Base-by-base conservation (phyloP, 2,888 invertebrate genomes). In the Epinotia nisella region DNA sequence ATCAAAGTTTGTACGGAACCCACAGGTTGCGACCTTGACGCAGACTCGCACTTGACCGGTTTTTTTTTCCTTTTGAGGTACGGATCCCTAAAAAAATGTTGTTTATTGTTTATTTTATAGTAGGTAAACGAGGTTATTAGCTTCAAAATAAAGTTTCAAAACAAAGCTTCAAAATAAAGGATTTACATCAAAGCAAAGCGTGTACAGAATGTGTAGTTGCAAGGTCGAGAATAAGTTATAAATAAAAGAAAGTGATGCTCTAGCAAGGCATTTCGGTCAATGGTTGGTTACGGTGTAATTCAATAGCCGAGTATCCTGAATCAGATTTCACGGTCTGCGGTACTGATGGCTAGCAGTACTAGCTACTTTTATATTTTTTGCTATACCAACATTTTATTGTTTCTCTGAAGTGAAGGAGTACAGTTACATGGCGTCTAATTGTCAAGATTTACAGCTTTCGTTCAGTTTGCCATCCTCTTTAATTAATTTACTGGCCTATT, bases 271-370 rank as follows among this genome's bases (percentile, higher is more conserved):
- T 79, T 80, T 78, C 78, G 80, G 78, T 79, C 78, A 79, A 75
- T 74, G 64, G 73, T 70, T 73, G 74, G 78, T 73, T 80, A 79
- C 80, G 78, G 80, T 79, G 80, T 83, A 83, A 87, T 85, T 87
- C 82, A 84, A 85, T 83, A 84, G 80, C 79, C 81, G 78, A 78
- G 78, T 82, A 82, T 80, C 82, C 76, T 78, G 77, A 82, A 78
- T 79, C 76, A 75, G 80, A 86, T 88, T 87, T 88, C 82, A 89
- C 85, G 87, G 85, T 86, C 79, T 77, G 76, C 78, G 78, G 79
- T 78, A 77, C 79, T 78, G 80, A 81, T 78, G 80, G 76, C 73
- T 85, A 85, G 84, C 84, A 81, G 84, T 86, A 86, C 76, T 80
- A 68, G 73, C 62, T 70, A 76, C 76, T 86, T 82, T 85, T 82